Conservation (phyloP, 2,113 vertebrate genomes). For the Fregetta grallaria region DNA sequence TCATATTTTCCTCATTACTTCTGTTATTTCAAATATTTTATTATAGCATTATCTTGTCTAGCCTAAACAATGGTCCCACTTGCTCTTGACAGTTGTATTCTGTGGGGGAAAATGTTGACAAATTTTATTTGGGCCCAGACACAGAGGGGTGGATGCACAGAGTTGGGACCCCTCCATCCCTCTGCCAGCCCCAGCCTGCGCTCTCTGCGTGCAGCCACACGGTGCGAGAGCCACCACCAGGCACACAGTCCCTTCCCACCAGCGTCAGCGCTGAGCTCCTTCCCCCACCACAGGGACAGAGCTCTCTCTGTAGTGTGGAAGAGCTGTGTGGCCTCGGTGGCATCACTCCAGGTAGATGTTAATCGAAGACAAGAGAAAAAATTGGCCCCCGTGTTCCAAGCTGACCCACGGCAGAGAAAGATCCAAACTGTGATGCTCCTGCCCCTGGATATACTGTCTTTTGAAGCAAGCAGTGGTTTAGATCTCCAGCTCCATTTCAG, state of each 20-base stretch:
- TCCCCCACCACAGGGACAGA: background rate
- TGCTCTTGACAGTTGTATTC: background rate
- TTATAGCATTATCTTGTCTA: background rate
- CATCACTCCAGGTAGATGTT: background rate
- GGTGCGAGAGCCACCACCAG: background rate
- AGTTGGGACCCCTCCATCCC: background rate
- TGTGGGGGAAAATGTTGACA: background rate
- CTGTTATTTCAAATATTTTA: background rate
- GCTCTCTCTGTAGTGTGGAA: background rate
- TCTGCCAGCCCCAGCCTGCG: background rate
- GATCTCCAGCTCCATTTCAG: background rate
- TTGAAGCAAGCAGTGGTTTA: background rate
- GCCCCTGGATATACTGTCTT: background rate
- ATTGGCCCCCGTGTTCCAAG: background rate
- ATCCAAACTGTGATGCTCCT: background rate
- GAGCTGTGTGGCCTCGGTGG: background rate
- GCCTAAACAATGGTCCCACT: background rate
- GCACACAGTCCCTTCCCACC: background rate
- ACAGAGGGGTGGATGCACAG: background rate
- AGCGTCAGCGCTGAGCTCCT: accelerated
- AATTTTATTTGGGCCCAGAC: background rate
- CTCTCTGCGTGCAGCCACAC: background rate
- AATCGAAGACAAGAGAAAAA: background rate
- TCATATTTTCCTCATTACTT: background rate
- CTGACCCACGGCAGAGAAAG: background rate